Evolutionary conservation across 2,113 vertebrate genomes (phyloP).

Genomic region (Monarcha castaneiventris): DNA sequence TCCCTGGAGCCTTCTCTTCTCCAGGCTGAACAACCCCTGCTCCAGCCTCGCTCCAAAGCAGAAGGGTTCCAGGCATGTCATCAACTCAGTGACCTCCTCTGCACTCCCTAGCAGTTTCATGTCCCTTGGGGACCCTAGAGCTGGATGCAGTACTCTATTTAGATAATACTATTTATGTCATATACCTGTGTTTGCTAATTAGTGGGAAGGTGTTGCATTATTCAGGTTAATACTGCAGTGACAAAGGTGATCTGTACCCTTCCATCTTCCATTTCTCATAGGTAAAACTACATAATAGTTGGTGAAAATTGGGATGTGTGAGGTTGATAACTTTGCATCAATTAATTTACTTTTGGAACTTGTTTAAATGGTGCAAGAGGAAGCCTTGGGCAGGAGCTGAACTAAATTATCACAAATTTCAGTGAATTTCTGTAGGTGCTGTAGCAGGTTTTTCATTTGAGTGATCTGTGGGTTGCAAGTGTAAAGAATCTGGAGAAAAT

Average conservation of each 20-base stretch:
- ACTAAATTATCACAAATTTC: not conserved
- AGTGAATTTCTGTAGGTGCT: not conserved
- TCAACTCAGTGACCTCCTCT: not conserved
- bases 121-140: not conserved
- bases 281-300: accelerated
- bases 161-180: not conserved
- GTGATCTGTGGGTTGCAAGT: not conserved
- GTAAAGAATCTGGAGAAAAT: not conserved
- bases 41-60: not conserved
- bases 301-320: not conserved
- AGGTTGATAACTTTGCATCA: not conserved
- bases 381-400: not conserved
- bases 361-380: not conserved
- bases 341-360: not conserved
- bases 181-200: accelerated
- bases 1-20: not conserved
- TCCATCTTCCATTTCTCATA: accelerated
- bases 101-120: not conserved
- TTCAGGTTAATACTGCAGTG: not conserved
- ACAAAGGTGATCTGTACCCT: no score
- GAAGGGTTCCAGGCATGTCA: not conserved
- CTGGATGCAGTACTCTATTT: not conserved
- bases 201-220: accelerated
- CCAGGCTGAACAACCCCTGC: not conserved
- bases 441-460: not conserved